A percentile compares a stretch with the other conserved stretches of the same genome.
Conservation (phyloP, 2,888 invertebrate genomes). For the Muscina levida region DNA sequence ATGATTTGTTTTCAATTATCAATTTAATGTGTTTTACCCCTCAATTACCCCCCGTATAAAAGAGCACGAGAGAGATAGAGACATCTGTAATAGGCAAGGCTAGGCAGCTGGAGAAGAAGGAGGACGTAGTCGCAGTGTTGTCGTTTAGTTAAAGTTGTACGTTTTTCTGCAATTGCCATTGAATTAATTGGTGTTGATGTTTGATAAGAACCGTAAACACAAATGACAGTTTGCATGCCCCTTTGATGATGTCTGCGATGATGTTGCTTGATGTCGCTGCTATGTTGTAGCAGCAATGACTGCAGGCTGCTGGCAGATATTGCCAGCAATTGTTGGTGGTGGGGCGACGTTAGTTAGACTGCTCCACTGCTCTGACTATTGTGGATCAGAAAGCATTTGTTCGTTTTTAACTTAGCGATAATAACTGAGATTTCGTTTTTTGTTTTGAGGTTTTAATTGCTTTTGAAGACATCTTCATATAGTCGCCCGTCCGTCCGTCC, state of each 20-base stretch:
- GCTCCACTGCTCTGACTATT: too few species aligned
- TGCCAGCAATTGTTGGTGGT: neutral
- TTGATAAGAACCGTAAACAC: slow-evolving; percentile 62
- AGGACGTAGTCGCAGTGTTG: slow-evolving; percentile 31
- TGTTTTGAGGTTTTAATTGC: slow-evolving; percentile 49
- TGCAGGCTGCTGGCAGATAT: neutral
- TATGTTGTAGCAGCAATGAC: neutral
- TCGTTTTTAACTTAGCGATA: slow-evolving; percentile 34
- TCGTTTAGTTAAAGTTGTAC: slow-evolving; percentile 48
- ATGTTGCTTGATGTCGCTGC: slow-evolving; percentile 27
- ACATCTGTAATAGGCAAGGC: slow-evolving; percentile 35
- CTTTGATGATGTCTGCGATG: slow-evolving; percentile 55
- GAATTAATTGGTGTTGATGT: slow-evolving; percentile 65
- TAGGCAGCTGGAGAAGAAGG: neutral
- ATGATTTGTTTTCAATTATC: slow-evolving; percentile 60
- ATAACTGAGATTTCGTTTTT: too few species aligned
- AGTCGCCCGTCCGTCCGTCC: too few species aligned
- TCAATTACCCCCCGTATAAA: neutral
- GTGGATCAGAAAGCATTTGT: slow-evolving; percentile 40
- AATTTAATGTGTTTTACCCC: slow-evolving; percentile 25
- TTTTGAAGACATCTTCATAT: slow-evolving; percentile 11
- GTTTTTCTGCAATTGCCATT: slow-evolving; percentile 49
- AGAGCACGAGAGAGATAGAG: neutral
- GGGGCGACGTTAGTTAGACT: too few species aligned
- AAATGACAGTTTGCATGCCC: slow-evolving; percentile 63